phyloP scores from a whole-genome alignment of 1,140 invertebrate genomes.

The Drosophila azteca region DNA sequence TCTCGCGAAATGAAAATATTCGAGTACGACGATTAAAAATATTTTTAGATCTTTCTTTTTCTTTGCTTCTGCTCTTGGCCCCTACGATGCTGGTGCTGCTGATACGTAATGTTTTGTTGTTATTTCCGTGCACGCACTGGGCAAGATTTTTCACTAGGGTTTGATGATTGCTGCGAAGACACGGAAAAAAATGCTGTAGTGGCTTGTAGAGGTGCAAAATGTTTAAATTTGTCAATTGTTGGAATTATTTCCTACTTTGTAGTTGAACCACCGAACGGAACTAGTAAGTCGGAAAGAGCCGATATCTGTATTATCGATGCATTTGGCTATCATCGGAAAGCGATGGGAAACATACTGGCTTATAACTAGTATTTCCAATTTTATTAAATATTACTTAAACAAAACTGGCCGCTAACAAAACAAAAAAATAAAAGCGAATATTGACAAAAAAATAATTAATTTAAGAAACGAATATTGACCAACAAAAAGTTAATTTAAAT shows the following conservation, averaged over 20 bases:
- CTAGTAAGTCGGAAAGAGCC: neutral
- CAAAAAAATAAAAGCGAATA: no score
- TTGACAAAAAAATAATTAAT: no score
- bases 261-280: conserved; percentile 10
- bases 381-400: no score
- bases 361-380: no score
- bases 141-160: conserved; percentile 17
- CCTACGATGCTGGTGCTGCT: conserved; percentile 25
- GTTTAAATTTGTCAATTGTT: conserved; percentile 50
- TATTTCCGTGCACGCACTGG: conserved; percentile 57
- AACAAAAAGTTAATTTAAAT: no score
- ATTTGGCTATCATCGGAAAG: no score
- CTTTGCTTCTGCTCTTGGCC: conserved; percentile 34
- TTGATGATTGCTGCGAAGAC: conserved; percentile 21
- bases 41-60: conserved; percentile 73
- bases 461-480: no score
- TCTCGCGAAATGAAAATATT: conserved; percentile 59
- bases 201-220: conserved; percentile 48
- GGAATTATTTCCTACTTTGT: conserved; percentile 58
- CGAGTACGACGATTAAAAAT: conserved; percentile 62
- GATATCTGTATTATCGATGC: neutral
- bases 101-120: conserved; percentile 61
- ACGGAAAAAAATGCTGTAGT: conserved; percentile 22
- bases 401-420: no score
- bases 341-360: no score